phyloP scores from a whole-genome alignment of 2,888 invertebrate genomes.

The Euphydryas editha region DNA sequence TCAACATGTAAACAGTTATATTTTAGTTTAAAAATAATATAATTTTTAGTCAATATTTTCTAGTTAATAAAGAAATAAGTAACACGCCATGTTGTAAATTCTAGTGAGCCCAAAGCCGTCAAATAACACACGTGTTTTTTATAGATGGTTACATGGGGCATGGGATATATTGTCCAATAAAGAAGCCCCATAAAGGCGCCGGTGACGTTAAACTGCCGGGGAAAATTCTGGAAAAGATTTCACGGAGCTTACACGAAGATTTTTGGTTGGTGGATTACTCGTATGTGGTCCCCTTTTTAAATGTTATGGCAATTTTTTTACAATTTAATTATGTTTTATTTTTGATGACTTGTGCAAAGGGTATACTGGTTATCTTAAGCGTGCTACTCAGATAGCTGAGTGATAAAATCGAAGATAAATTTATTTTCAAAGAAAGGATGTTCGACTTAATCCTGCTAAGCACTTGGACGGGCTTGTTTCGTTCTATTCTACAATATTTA shows the following conservation, averaged over 20 bases:
- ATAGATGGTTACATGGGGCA: conserved; percentile 61
- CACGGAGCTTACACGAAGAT: conserved; percentile 34
- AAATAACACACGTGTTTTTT: conserved; percentile 58
- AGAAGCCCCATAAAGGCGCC: conserved; percentile 66
- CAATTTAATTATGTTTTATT: background rate
- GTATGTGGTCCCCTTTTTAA: background rate
- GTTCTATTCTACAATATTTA: too few species aligned
- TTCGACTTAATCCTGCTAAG: too few species aligned
- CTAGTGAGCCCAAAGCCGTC: conserved; percentile 24
- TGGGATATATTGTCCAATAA: conserved; percentile 78
- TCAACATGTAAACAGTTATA: too few species aligned
- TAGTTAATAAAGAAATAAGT: conserved; percentile 18
- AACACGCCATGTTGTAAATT: conserved; percentile 31
- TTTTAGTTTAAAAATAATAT: too few species aligned
- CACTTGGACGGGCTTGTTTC: too few species aligned
- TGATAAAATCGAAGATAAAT: too few species aligned
- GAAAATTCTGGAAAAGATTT: conserved; percentile 51
- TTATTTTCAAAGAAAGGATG: too few species aligned
- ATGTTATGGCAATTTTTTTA: background rate
- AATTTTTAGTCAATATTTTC: background rate
- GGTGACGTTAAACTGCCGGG: conserved; percentile 66
- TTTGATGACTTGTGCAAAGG: too few species aligned
- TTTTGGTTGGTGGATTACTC: conserved; percentile 3
- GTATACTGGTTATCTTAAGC: too few species aligned
- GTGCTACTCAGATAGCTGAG: too few species aligned